phyloP scores from a whole-genome alignment of 53 echinoderm and acorn worm species.

The Antedon mediterranea region DNA sequence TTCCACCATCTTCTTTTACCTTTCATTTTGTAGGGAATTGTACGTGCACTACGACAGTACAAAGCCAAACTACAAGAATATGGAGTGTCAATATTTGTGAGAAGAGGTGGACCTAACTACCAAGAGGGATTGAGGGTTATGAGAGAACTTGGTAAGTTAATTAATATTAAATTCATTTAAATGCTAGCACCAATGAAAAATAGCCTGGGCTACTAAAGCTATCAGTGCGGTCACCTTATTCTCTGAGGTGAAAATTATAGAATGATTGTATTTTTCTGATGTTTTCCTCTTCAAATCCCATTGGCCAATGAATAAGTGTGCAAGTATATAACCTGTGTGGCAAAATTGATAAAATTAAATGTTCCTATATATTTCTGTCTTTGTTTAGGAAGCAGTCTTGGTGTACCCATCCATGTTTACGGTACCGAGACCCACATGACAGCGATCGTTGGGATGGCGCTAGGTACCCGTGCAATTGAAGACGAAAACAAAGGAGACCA shows the following conservation, averaged over 20 bases:
- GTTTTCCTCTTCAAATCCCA: too few species aligned
- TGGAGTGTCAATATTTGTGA: conserved; percentile 65
- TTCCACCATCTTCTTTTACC: too few species aligned
- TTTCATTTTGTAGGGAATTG: conserved; percentile 51
- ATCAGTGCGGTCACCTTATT: too few species aligned
- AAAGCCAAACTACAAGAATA: conserved; percentile 62
- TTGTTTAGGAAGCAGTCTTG: conserved; percentile 55
- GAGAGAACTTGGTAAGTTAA: conserved; percentile 76
- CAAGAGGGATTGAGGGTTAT: conserved; percentile 94
- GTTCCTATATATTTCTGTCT: too few species aligned
- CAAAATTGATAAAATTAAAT: too few species aligned
- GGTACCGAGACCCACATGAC: conserved; percentile 99
- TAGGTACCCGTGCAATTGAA: conserved; percentile 64
- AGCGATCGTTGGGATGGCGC: conserved; percentile 85
- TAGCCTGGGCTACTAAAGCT: too few species aligned
- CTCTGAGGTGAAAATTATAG: too few species aligned
- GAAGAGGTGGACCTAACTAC: conserved; percentile 96
- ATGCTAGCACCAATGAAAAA: too few species aligned
- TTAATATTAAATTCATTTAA: too few species aligned
- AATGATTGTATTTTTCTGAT: too few species aligned
- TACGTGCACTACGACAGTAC: conserved; percentile 74
- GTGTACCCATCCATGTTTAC: conserved; percentile 88
- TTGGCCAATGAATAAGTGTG: too few species aligned
- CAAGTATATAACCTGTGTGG: too few species aligned
- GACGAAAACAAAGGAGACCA: conserved; percentile 41